phyloP scores from a whole-genome alignment of 1,140 invertebrate species.

The Pogonomyrmex barbatus region DNA sequence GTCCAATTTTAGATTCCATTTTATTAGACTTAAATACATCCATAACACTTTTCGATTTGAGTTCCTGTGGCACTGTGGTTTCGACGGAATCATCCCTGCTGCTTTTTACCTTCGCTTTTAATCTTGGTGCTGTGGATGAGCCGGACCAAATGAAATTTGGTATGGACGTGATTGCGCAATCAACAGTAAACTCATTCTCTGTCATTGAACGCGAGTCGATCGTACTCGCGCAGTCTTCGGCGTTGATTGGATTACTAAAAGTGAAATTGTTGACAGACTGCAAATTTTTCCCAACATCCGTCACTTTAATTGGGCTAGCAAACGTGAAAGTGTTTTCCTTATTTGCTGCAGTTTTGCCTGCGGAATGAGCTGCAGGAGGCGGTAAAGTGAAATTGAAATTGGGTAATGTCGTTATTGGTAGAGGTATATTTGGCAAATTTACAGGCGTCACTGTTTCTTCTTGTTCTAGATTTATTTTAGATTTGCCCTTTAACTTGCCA shows the following conservation, averaged over 20 bases:
- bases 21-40: conserved; percentile 73
- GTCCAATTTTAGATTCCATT: not conserved
- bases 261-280: conserved; percentile 86
- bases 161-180: conserved; percentile 27
- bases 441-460: conserved; percentile 85
- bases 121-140: conserved; percentile 76
- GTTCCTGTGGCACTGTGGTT: conserved; percentile 65
- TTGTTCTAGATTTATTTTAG: conserved; percentile 79
- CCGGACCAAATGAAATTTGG: conserved; percentile 81
- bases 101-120: conserved; percentile 77
- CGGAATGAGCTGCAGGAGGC: conserved; percentile 67
- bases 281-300: conserved; percentile 74
- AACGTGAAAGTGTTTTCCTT: conserved; percentile 81
- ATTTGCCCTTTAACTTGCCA: conserved; percentile 71
- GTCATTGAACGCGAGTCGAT: conserved; percentile 19
- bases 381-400: conserved; percentile 87
- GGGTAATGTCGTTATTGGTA: conserved; percentile 89
- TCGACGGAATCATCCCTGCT: conserved; percentile 54
- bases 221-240: conserved; percentile 67
- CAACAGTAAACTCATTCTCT: conserved; percentile 54
- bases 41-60: conserved; percentile 81
- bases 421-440: conserved; percentile 87
- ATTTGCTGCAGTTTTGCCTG: conserved; percentile 41
- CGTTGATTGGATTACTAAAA: conserved; percentile 86
- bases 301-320: conserved; percentile 82